Base-by-base conservation (phyloP, 2,113 vertebrate species). In the Ceyx margarethae region DNA sequence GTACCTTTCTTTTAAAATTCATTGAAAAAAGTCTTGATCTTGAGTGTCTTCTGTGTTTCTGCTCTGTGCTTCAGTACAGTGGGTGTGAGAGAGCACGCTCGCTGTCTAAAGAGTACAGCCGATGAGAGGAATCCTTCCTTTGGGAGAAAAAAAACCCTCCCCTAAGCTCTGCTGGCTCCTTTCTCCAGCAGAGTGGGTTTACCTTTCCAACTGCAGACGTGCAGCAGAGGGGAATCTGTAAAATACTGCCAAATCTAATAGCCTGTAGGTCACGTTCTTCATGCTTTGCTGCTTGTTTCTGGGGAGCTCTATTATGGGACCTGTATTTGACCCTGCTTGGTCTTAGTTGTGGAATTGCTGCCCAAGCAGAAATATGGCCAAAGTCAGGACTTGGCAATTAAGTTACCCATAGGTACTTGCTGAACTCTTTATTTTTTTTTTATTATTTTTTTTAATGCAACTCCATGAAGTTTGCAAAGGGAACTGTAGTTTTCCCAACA, bases 261-360 rank as follows among this genome's bases (percentile, higher is more conserved):
- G 21, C 6, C 17, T 1, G 1, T 46, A 10, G 50, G 31, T 42
- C 61, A 58, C 0, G 0, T 79, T 68, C 51, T 58, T 67, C 12
- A 5, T 33, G 31, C 17, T 69, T 74, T 66, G 15, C n/a, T 67
- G 84, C 5, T n/a, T 65, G n/a, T 16, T 80, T 78, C 26, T 56
- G n/a, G 43, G 61, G 37, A 74, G 28, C 2, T 5, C 1, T n/a
- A 4, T 62, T 5, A 1, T 8, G 18, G 71, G 50, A 68, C 31
- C 25, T 78, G 51, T 8, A 0, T 68, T 45, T 79, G 60, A 79
- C 57, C 11, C 23, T 72, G 20, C 31, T 76, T 25, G 26, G 4
- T 65, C 28, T 66, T 61, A 20, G 11, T 37, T 42, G 26, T 22
- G 35, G 53, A 89, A 42, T 56, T 62, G 43, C 56, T 67, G 53